Base-by-base conservation (phyloP, 1,140 invertebrate genomes). In the Cydia strobilella region DNA sequence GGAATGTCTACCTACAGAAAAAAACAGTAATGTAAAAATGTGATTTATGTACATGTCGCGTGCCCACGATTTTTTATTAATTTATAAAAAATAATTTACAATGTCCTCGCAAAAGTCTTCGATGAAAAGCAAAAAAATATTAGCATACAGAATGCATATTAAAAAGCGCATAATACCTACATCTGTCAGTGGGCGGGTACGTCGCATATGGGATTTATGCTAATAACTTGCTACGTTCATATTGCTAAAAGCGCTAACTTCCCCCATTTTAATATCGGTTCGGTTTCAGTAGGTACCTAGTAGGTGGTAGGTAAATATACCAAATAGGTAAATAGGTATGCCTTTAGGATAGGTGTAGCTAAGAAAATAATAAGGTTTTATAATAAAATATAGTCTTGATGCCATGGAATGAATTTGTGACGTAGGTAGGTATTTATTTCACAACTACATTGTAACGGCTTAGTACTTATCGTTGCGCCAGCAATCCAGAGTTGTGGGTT, bases 61-160 rank as follows among this genome's bases (percentile, higher is more conserved):
- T 90, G 89, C 87, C 87, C 87, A 85, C 82, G 77, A 77, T 84
- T 87, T 90, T 88, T 90, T 74, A 74, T 85, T 77, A 75, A 63
- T 82, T 65, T 72, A 77, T 42, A 87, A 84, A 86, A 85, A 83
- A 80, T 81, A 81, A 79, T 84, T 81, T 77, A 78, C 74, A 83
- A 81, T 78, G 82, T 79, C 75, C 79, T 42, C 72, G 75, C 65
- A 78, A 82, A 78, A 81, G 73, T 77, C 74, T 77, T 77, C 78
- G 72, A 82, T 77, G 83, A 84, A 79, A 76, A 71, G 75, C 75
- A 79, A 76, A 80, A 77, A 76, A 62, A 82, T 79, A 91, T 91
- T 90, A 82, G 83, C 89, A 91, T 91, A 91, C 77, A 77, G 77
- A 82, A 82, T 63, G 72, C 76, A 80, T 87, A 84, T 82, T 84